phyloP scores from a whole-genome alignment of 2,888 invertebrate genomes.

The Chrysotoxum bicinctum region DNA sequence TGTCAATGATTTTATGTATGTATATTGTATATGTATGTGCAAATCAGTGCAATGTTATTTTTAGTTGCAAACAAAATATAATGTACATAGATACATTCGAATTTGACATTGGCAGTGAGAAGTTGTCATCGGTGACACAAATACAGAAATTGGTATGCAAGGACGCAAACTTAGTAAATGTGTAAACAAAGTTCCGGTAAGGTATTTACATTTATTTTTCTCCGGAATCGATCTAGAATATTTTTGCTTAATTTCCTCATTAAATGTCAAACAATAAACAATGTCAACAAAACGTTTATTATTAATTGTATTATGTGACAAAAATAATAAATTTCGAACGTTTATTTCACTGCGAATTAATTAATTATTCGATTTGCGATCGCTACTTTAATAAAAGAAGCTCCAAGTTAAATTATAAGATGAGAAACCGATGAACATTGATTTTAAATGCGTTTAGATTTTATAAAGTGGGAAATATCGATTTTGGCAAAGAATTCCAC shows the following conservation, averaged over 20 bases:
- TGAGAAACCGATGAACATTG: no score
- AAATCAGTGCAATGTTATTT: neutral
- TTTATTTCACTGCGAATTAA: neutral
- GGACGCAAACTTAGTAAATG: neutral
- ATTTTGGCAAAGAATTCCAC: no score
- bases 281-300: neutral
- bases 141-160: neutral
- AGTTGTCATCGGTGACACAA: neutral
- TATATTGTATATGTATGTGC: neutral
- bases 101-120: neutral
- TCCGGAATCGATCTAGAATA: constrained; percentile 1
- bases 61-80: neutral
- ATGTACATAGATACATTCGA: neutral
- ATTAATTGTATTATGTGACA: neutral
- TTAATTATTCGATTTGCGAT: neutral
- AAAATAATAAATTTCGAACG: neutral
- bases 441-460: no score
- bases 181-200: constrained; percentile 10
- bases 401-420: no score
- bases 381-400: no score
- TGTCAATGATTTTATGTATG: neutral
- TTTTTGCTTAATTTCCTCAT: neutral
- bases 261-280: neutral
- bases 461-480: no score
- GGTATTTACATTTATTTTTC: constrained; percentile 7